Evolutionary conservation across 1,140 invertebrate species (phyloP).

Genomic region (Bombyx mori): ASM3026992v2 NC_085122.1:8559501-8560000

Average conservation of each 20-base stretch:
- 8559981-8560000: too few species aligned
- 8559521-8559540: too few species aligned
- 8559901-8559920: not conserved
- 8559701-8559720: constrained; percentile 43
- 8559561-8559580: too few species aligned
- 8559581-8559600: too few species aligned
- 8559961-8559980: too few species aligned
- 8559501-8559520: too few species aligned
- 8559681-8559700: constrained; percentile 48
- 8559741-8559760: constrained; percentile 27
- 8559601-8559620: too few species aligned
- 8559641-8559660: not conserved
- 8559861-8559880: not conserved
- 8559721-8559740: constrained; percentile 46
- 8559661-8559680: constrained; percentile 41
- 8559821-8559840: too few species aligned
- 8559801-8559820: not conserved
- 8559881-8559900: not conserved
- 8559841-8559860: not conserved
- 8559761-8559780: constrained; percentile 4
- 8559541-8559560: too few species aligned
- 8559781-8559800: not conserved
- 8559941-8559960: too few species aligned
- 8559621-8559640: not conserved
- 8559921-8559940: too few species aligned